Conservation (phyloP, 2,888 invertebrate species). For the Trimorus sp. region DNA sequence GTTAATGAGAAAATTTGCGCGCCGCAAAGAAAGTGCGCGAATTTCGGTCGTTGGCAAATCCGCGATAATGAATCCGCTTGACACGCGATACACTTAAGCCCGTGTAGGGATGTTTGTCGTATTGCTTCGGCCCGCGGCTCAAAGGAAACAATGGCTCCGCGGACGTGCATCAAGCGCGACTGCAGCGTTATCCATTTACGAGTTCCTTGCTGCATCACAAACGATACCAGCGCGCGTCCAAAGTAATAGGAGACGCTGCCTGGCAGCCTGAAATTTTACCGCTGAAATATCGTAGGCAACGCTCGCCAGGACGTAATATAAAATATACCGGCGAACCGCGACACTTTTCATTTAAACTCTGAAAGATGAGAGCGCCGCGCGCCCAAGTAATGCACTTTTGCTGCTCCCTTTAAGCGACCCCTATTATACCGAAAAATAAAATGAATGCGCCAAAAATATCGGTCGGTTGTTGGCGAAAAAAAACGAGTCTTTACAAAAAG, state of each 20-base stretch:
- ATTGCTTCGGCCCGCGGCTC: conserved; percentile 9
- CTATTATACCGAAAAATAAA: conserved; percentile 50
- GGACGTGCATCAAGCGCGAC: conserved; percentile 52
- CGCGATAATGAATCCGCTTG: conserved; percentile 35
- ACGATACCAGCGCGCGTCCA: conserved; percentile 57
- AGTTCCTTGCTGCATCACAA: conserved; percentile 56
- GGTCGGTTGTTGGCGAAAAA: background rate
- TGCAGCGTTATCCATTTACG: conserved; percentile 62
- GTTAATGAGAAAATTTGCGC: background rate
- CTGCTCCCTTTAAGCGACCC: conserved; percentile 54
- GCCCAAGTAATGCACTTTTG: conserved; percentile 59
- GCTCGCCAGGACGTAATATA: conserved; percentile 58
- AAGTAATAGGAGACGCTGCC: conserved; percentile 62
- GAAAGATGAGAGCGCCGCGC: conserved; percentile 53
- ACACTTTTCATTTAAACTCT: conserved; percentile 64
- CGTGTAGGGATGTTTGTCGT: conserved; percentile 15
- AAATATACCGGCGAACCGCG: conserved; percentile 63
- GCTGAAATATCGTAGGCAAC: conserved; percentile 60
- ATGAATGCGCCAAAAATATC: conserved; percentile 36
- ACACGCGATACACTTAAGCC: conserved; percentile 32
- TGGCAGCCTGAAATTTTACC: conserved; percentile 60
- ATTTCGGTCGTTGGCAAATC: conserved; percentile 1
- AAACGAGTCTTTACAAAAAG: too few species aligned
- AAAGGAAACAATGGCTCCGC: conserved; percentile 34
- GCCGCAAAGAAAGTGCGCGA: background rate